These are phyloP conservation scores for Vannuccia rotundouncinata DNA, from an alignment of 2,888 invertebrate species.

Conservation along the genomic window DNA sequence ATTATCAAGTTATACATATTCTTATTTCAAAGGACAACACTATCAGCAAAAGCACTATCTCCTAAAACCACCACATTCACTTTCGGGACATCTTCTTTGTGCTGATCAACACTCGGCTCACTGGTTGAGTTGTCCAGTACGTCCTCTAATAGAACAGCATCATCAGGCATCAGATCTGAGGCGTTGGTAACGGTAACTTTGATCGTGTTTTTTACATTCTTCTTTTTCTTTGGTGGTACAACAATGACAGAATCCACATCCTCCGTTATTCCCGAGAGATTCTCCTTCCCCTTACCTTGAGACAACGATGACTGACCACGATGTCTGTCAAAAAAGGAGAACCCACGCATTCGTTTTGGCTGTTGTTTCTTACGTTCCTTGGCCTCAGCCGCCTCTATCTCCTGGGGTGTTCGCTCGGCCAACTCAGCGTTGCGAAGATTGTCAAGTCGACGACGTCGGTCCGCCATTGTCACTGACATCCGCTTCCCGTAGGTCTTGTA, in stretches of 20 bases:
- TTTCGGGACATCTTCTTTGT: no score
- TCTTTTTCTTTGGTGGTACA: not conserved
- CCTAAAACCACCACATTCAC: no score
- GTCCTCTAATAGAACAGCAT: not conserved
- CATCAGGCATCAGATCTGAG: not conserved
- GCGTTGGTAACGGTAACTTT: not conserved
- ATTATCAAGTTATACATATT: no score
- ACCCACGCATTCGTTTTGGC: not conserved
- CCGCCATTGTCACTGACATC: conserved; percentile 33
- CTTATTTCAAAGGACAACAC: no score
- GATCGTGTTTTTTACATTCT: not conserved
- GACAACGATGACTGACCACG: not conserved
- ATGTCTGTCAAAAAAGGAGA: not conserved
- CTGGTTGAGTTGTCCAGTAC: not conserved
- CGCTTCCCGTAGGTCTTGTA: conserved; percentile 37
- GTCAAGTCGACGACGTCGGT: conserved; percentile 28
- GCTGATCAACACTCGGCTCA: not conserved
- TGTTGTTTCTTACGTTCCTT: not conserved
- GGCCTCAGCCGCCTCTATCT: not conserved
- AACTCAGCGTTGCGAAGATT: not conserved
- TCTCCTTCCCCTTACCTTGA: not conserved
- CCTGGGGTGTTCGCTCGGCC: not conserved
- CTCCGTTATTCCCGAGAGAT: not conserved
- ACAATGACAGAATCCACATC: not conserved
- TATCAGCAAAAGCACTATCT: no score